Evolutionary conservation across 2,797 vertebrate species (phyloP), one percentile per base, ranked within the genome.

Genomic region (Antennarius maculatus): DNA sequence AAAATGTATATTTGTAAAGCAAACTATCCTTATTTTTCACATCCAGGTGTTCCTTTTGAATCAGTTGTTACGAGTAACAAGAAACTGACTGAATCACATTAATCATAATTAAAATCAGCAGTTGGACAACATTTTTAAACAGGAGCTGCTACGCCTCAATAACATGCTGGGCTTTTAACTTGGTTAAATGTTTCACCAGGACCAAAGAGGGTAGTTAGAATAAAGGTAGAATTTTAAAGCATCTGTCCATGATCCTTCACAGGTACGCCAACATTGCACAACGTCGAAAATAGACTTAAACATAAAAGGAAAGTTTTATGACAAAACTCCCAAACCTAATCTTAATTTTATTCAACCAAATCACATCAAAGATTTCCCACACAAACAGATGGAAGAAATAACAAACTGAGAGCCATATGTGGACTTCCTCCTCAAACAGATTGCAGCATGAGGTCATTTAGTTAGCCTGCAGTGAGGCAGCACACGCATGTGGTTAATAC

Each of bases 291-390:
- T 83, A 80, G 81, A 91, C 90, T 88, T 85, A 77, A 76, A 81
- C 83, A 77, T 60, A 39, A 51, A 74, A 64, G 63, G 53, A 69
- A 65, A 76, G 82, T 80, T 76, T 83, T 23, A 82, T 69, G 82
- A 86, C 71, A 83, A 85, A 87, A 75, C 69, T 87, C 73, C 64
- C 54, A 89, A 80, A 85, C 85, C 74, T 83, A 92, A 90, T 91
- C 81, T 87, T 87, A 75, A 86, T 89, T 93, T 90, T 79, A 89
- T 86, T 89, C 88, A 81, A 88, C 82, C 73, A 77, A 82, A 86
- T 90, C 85, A 86, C 65, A 77, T 84, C 82, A 86, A 61, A 82
- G 82, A 90, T 91, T 81, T 93, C 88, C 88, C 84, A 84, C 71
- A 77, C 62, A 68, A 73, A 77, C 87, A 88, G 85, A 86, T 76